Percentiles rank a stretch among this genome's conserved stretches.
These are phyloP conservation scores for Pseudomyrmex gracilis DNA, from an alignment of 1,140 invertebrate species.

Conservation along the genomic window DNA sequence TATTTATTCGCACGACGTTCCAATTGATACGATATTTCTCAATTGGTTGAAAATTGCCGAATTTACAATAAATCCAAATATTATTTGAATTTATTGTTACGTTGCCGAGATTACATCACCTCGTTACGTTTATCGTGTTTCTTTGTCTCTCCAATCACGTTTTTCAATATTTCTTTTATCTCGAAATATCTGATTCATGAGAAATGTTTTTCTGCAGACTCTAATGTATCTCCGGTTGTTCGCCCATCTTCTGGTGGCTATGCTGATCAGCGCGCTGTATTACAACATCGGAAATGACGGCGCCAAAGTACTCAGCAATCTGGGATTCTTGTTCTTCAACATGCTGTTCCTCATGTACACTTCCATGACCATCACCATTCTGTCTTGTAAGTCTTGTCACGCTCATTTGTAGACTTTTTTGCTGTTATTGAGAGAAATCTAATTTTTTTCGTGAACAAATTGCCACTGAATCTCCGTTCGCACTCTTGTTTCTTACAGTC, in stretches of 20 bases:
- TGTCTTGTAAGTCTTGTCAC: slow-evolving; percentile 91
- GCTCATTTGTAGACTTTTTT: neutral
- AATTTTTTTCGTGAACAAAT: too few relatives aligned
- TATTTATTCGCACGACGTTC: too few relatives aligned
- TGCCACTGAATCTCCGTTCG: too few relatives aligned
- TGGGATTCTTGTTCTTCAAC: slow-evolving; percentile 98
- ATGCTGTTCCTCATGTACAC: slow-evolving; percentile 99
- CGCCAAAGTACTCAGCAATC: slow-evolving; percentile 97
- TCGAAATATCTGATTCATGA: neutral
- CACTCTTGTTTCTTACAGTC: slow-evolving; percentile 87
- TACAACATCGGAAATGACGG: slow-evolving; percentile 97
- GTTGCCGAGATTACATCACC: too few relatives aligned
- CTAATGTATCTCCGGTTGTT: slow-evolving; percentile 97
- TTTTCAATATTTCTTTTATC: neutral
- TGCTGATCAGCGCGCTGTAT: slow-evolving; percentile 96
- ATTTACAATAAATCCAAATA: too few relatives aligned
- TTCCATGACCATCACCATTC: slow-evolving; percentile 98
- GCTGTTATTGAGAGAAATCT: too few relatives aligned
- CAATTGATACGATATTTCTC: too few relatives aligned
- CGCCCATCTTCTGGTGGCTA: slow-evolving; percentile 95
- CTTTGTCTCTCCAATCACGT: neutral
- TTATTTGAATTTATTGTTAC: too few relatives aligned
- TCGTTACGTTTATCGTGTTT: neutral
- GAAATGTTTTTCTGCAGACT: slow-evolving; percentile 88
- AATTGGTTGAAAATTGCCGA: too few relatives aligned